Evolutionary conservation across 1,140 invertebrate species (phyloP).

Genomic region (Aethina tumida): DNA sequence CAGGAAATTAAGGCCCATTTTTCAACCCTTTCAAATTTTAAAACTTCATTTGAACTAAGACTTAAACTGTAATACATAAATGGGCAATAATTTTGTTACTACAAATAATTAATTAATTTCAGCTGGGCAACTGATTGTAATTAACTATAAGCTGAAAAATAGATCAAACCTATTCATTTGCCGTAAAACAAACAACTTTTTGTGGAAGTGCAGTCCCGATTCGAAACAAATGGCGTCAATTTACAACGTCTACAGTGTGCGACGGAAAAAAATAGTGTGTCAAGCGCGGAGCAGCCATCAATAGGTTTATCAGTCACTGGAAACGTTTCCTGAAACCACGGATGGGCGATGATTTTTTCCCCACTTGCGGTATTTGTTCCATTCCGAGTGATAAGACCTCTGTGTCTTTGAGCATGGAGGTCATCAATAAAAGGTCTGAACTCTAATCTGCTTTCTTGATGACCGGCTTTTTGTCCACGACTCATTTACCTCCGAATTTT

Average conservation of each 20-base stretch:
- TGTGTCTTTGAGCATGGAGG: constrained; percentile 33
- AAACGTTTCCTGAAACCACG: constrained; percentile 30
- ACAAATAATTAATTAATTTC: constrained; percentile 6
- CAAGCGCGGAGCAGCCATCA: constrained; percentile 31
- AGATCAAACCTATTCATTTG: too few species aligned
- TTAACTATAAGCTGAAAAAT: neutral
- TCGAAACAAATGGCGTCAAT: constrained; percentile 15
- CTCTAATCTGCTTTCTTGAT: constrained; percentile 26
- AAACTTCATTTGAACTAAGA: too few species aligned
- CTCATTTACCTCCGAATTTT: constrained; percentile 31
- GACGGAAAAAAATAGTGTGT: constrained; percentile 30
- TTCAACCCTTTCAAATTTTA: too few species aligned
- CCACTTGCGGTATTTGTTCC: constrained; percentile 23
- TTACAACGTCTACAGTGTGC: constrained; percentile 12
- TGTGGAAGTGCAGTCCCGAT: constrained; percentile 11
- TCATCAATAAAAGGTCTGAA: constrained; percentile 31
- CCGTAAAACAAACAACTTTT: constrained; percentile 18
- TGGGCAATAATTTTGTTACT: too few species aligned
- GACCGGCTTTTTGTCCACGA: constrained; percentile 28
- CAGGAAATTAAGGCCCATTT: too few species aligned
- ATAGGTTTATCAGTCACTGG: constrained; percentile 33
- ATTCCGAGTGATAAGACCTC: constrained; percentile 34
- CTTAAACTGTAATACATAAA: too few species aligned
- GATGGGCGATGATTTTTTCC: constrained; percentile 33
- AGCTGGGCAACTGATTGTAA: neutral